Conservation (phyloP, 37 sponge, comb jelly and placozoan genomes). For the Amphimedon queenslandica region DNA sequence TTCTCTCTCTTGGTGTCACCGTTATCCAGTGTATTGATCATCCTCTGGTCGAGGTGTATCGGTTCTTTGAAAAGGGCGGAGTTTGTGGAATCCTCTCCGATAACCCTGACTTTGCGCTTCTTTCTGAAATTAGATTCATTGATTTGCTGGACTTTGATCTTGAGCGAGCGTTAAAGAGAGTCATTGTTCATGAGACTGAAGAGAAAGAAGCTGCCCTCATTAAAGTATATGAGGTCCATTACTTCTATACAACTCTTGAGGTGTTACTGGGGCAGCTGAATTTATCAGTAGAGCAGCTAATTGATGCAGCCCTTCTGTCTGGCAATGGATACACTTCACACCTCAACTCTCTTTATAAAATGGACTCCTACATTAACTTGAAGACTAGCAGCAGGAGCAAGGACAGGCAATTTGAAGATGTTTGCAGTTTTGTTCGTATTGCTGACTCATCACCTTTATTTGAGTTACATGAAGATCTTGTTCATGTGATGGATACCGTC, state of each 20-base stretch:
- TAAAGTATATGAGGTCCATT: constrained; percentile 9
- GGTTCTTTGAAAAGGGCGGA: constrained; percentile 13
- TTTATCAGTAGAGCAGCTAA: constrained; percentile 13
- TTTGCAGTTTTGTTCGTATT: too few relatives aligned
- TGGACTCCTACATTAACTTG: too few relatives aligned
- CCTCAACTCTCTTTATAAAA: too few relatives aligned
- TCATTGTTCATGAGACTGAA: background rate
- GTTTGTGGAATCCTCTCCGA: constrained; percentile 46
- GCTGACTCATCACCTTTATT: too few relatives aligned
- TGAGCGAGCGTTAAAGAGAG: background rate
- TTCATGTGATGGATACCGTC: too few relatives aligned
- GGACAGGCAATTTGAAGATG: too few relatives aligned
- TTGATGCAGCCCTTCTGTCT: constrained; percentile 52
- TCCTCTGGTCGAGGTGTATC: constrained; percentile 9
- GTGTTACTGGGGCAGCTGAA: constrained; percentile 18
- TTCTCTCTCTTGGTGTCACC: constrained; percentile 2
- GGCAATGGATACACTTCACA: constrained; percentile 41
- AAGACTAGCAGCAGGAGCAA: too few relatives aligned
- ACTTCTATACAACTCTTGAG: constrained; percentile 4
- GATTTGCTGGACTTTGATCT: constrained; percentile 27
- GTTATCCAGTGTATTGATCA: constrained; percentile 34
- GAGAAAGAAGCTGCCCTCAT: too few relatives aligned
- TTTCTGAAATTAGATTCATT: constrained; percentile 14
- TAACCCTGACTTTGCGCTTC: constrained; percentile 48
- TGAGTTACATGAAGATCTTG: too few relatives aligned